Evolutionary conservation across 2,888 invertebrate species (phyloP).

Genomic region (Callinectes sapidus): DNA sequence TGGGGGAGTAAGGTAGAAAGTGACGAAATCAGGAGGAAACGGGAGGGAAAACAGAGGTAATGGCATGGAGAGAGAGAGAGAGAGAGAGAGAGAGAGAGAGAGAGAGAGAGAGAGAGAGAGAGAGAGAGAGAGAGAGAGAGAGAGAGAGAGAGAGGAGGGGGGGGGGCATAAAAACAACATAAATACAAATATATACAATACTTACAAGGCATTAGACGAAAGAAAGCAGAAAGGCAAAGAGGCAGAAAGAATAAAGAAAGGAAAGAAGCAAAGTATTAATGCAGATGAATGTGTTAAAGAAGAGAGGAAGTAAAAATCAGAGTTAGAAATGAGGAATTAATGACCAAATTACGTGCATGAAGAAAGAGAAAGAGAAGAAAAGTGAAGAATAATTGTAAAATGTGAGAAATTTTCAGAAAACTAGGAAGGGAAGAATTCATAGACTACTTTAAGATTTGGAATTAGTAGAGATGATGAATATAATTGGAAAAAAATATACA

Average conservation of each 20-base stretch:
- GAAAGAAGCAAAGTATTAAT: background rate
- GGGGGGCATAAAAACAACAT: too few relatives aligned
- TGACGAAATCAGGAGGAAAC: background rate
- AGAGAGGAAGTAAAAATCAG: background rate
- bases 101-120: too few relatives aligned
- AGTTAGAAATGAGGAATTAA: background rate
- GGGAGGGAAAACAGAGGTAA: background rate
- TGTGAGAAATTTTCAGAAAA: too few relatives aligned
- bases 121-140: background rate
- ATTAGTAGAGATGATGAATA: background rate
- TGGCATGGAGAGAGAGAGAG: background rate
- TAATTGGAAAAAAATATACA: background rate
- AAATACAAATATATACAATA: background rate
- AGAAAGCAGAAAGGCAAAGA: background rate
- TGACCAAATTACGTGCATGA: background rate
- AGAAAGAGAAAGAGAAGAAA: background rate
- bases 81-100: background rate
- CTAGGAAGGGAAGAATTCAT: too few relatives aligned
- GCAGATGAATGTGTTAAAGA: background rate
- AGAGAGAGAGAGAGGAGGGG: background rate
- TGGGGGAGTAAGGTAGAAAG: background rate
- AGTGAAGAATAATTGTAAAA: background rate
- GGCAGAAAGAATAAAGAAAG: background rate
- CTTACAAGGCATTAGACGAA: background rate
- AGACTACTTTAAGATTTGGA: background rate